These are phyloP conservation scores for Hydrotaea diabolus DNA, from an alignment of 2,888 invertebrate species.

Conservation along the genomic window DNA sequence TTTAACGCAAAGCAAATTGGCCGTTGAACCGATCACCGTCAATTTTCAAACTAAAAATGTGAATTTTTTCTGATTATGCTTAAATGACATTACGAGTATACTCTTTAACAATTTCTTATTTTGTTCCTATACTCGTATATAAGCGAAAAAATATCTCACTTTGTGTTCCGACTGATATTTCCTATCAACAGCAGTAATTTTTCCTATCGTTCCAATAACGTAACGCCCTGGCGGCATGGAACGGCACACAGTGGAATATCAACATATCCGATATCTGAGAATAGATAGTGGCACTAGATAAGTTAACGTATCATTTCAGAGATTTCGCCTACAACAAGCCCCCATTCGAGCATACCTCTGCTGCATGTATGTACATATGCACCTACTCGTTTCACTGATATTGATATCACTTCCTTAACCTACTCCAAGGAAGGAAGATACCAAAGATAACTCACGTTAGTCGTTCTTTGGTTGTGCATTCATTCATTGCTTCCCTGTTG, in stretches of 20 bases:
- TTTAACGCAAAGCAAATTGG: no score
- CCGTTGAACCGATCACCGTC: constrained; percentile 48
- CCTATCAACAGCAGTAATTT: constrained; percentile 75
- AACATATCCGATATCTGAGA: constrained; percentile 81
- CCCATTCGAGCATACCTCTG: background rate
- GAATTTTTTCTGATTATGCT: constrained; percentile 68
- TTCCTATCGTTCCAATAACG: constrained; percentile 75
- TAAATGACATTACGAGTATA: constrained; percentile 70
- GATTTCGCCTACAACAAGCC: constrained; percentile 75
- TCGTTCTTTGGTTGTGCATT: constrained; percentile 31
- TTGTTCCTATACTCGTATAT: background rate
- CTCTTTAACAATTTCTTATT: background rate
- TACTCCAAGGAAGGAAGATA: constrained; percentile 71
- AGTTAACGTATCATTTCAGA: constrained; percentile 81
- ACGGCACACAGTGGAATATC: constrained; percentile 48
- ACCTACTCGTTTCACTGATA: no score
- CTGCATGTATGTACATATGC: background rate
- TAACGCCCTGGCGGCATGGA: constrained; percentile 8
- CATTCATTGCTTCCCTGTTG: constrained; percentile 25
- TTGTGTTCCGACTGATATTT: constrained; percentile 74
- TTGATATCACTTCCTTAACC: constrained; percentile 71
- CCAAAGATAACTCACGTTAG: constrained; percentile 44
- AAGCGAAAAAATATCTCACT: constrained; percentile 61
- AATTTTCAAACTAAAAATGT: constrained; percentile 68
- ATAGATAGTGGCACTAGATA: constrained; percentile 81